These are phyloP conservation scores for Neotoxoptera formosana DNA, from an alignment of 1,140 invertebrate species.

Conservation along the genomic window DNA sequence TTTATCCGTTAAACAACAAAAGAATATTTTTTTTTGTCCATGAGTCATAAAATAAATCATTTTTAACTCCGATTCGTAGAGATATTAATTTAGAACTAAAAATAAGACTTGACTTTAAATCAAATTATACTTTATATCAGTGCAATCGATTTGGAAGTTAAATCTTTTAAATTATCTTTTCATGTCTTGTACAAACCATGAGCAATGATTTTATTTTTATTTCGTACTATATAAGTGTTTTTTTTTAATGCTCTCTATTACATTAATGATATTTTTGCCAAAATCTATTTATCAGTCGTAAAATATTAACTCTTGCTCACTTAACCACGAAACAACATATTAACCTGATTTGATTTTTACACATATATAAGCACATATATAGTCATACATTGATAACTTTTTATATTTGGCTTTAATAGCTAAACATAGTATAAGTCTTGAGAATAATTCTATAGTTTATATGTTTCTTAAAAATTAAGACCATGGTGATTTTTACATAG, in stretches of 20 bases:
- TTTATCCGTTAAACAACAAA: neutral
- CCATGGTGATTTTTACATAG: neutral
- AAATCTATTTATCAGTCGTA: slow-evolving; percentile 36
- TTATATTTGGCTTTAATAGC: neutral
- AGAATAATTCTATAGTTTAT: no score
- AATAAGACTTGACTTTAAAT: neutral
- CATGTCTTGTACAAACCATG: neutral
- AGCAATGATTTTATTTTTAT: neutral
- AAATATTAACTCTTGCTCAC: slow-evolving; percentile 28
- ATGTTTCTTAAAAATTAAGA: neutral
- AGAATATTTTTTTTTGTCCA: neutral
- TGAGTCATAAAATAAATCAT: neutral
- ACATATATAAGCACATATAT: neutral
- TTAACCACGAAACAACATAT: slow-evolving; percentile 32
- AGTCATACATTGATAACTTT: neutral
- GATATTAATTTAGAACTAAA: neutral
- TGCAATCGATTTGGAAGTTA: neutral
- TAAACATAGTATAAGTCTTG: neutral
- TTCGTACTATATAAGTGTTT: neutral
- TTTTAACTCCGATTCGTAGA: neutral
- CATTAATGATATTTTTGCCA: neutral
- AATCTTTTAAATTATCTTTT: neutral
- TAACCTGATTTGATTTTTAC: slow-evolving; percentile 18
- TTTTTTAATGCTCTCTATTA: neutral
- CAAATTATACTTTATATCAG: neutral